Evolutionary conservation across 2,888 invertebrate genomes (phyloP).

Genomic region (Anaspis maculata): DNA sequence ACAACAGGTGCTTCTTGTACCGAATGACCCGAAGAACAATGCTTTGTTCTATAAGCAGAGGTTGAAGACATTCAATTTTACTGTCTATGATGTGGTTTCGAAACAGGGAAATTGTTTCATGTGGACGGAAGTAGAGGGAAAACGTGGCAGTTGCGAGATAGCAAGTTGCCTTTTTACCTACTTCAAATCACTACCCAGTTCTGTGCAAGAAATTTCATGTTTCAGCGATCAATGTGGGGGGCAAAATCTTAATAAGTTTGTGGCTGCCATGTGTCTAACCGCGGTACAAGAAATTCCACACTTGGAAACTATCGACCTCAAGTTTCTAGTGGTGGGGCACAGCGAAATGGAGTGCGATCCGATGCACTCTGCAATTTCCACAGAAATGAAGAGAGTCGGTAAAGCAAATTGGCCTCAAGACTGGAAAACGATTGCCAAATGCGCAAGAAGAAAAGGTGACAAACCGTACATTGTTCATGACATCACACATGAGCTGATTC

Average conservation of each 20-base stretch:
- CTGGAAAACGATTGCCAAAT: too few relatives aligned
- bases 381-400: too few relatives aligned
- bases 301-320: too few relatives aligned
- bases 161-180: conserved; percentile 7
- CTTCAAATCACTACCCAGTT: conserved; percentile 10
- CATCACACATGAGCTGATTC: too few relatives aligned
- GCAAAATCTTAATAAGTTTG: conserved; percentile 15
- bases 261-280: conserved; percentile 13
- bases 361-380: too few relatives aligned
- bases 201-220: conserved; percentile 5
- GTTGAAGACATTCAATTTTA: neutral
- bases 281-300: too few relatives aligned
- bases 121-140: conserved; percentile 11
- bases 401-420: too few relatives aligned
- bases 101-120: conserved; percentile 2
- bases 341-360: too few relatives aligned
- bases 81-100: neutral
- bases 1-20: neutral
- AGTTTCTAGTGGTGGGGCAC: too few relatives aligned
- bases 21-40: neutral
- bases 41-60: neutral
- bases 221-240: conserved; percentile 15
- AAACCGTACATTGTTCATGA: too few relatives aligned
- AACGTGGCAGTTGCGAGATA: conserved; percentile 11
- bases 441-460: too few relatives aligned